Evolutionary conservation across 2,797 vertebrate genomes (phyloP).

Genomic region (Pseudochaenichthys georgianus): DNA sequence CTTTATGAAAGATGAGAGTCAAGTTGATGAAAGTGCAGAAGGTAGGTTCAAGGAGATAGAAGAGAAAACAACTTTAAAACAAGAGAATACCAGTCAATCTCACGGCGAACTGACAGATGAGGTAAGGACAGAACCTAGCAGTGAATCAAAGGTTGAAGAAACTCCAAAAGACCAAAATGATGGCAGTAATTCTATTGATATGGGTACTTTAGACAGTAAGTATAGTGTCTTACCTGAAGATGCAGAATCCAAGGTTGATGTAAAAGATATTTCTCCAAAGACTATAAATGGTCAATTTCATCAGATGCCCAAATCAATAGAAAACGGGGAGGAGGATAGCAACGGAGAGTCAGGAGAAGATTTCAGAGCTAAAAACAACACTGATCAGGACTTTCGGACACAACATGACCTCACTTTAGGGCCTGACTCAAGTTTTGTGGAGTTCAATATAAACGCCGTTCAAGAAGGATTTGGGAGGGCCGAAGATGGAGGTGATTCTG

Average conservation of each 20-base stretch:
- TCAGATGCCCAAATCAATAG: constrained; percentile 1
- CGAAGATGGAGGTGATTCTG: neutral
- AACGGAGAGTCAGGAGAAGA: constrained; percentile 13
- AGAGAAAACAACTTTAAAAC: constrained; percentile 47
- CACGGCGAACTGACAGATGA: constrained; percentile 25
- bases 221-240: neutral
- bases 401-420: neutral
- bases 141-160: constrained; percentile 11
- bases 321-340: constrained; percentile 13
- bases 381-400: neutral
- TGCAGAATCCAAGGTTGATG: constrained; percentile 16
- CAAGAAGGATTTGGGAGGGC: too few species aligned
- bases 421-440: neutral
- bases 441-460: constrained; percentile 6
- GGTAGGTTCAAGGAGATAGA: constrained; percentile 25
- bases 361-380: neutral
- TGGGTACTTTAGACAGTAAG: neutral
- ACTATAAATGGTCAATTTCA: neutral
- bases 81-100: constrained; percentile 37
- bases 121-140: constrained; percentile 14
- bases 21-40: constrained; percentile 22
- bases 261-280: constrained; percentile 35
- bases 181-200: neutral
- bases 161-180: neutral
- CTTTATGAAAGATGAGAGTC: constrained; percentile 61